phyloP scores from a whole-genome alignment of 2,888 invertebrate species.

The Elegia similella region DNA sequence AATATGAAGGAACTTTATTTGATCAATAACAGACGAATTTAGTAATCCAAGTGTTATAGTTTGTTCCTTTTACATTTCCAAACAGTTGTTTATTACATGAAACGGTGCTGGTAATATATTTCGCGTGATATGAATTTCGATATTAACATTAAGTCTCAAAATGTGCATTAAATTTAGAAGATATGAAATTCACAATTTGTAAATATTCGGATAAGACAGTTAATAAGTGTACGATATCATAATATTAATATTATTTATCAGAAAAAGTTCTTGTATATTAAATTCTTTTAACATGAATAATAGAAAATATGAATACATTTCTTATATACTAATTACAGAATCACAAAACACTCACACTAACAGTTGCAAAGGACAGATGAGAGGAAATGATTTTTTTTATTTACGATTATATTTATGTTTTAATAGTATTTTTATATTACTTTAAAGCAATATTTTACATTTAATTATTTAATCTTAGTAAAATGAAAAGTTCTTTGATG shows the following conservation, averaged over 20 bases:
- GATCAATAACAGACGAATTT: conserved; percentile 69
- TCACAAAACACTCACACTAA: conserved; percentile 69
- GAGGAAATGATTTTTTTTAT: conserved; percentile 9
- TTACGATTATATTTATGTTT: conserved; percentile 19
- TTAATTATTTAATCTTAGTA: background rate
- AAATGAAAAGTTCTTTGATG: background rate
- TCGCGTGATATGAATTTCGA: conserved; percentile 64
- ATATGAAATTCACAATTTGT: conserved; percentile 54
- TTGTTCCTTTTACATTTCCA: conserved; percentile 43
- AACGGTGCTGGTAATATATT: conserved; percentile 64
- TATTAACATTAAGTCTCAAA: conserved; percentile 49
- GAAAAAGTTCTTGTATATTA: conserved; percentile 64
- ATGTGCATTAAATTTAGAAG: conserved; percentile 60
- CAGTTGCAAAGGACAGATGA: conserved; percentile 20
- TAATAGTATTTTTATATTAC: conserved; percentile 8
- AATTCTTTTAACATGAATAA: conserved; percentile 65
- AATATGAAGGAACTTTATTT: conserved; percentile 79
- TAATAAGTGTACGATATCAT: conserved; percentile 45
- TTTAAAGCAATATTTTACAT: background rate
- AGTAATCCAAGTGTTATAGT: conserved; percentile 48
- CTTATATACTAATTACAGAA: conserved; percentile 65
- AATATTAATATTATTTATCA: conserved; percentile 58
- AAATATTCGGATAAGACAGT: conserved; percentile 58
- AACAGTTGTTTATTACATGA: conserved; percentile 55
- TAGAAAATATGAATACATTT: conserved; percentile 79